These are phyloP conservation scores for Cladopsammia gracilis DNA, from an alignment of 64 coral and sea anemone species.

Conservation along the genomic window DNA sequence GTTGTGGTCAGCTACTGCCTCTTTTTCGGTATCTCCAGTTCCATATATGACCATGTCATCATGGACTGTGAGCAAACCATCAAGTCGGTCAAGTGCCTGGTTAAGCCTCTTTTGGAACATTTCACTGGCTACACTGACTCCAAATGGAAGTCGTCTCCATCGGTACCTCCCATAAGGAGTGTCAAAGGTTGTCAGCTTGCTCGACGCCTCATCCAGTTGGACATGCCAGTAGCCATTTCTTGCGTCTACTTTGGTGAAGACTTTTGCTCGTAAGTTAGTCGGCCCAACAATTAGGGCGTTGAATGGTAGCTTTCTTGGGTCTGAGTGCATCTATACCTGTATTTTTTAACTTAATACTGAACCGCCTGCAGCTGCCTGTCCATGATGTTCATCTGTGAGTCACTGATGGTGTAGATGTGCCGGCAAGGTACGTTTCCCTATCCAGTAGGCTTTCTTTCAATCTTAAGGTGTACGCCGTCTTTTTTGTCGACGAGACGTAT, in stretches of 20 bases:
- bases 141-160: conserved; percentile 66
- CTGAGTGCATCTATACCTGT: no score
- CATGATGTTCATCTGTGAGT: no score
- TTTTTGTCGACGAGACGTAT: no score
- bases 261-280: not conserved
- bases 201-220: conserved; percentile 22
- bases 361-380: no score
- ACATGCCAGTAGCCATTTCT: conserved; percentile 76
- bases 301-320: no score
- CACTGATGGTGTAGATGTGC: no score
- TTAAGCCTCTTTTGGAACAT: conserved; percentile 60
- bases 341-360: no score
- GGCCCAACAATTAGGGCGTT: no score
- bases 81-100: not conserved
- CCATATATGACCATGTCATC: conserved; percentile 68
- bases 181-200: conserved; percentile 58
- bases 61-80: conserved; percentile 20
- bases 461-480: no score
- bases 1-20: conserved; percentile 41
- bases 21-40: conserved; percentile 25
- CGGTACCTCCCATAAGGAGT: conserved; percentile 27
- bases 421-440: no score
- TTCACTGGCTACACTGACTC: conserved; percentile 13
- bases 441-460: no score
- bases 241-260: conserved; percentile 73